Evolutionary conservation across 2,113 vertebrate species (phyloP).

Genomic region (Hepsetus odoe): DNA sequence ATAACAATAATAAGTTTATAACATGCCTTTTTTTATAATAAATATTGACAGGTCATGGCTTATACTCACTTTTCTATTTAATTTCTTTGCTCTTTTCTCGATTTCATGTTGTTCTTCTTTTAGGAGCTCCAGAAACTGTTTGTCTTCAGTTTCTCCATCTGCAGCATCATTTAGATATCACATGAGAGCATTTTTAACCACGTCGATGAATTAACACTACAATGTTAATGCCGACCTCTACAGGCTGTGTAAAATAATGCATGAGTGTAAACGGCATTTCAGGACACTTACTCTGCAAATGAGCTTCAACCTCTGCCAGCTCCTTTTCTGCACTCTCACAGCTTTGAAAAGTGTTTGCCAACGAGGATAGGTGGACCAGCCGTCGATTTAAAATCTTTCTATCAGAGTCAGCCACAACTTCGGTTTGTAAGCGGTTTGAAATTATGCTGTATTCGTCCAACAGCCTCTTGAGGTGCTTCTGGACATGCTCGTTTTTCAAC

Average conservation of each 20-base stretch:
- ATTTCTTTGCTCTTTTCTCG: constrained; percentile 66
- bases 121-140: constrained; percentile 79
- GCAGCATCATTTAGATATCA: constrained; percentile 47
- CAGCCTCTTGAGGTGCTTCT: constrained; percentile 58
- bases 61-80: constrained; percentile 79
- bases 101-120: constrained; percentile 82
- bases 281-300: constrained; percentile 57
- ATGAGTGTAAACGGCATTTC: neutral
- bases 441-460: constrained; percentile 56
- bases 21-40: neutral
- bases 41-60: too few species aligned
- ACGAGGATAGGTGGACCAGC: constrained; percentile 58
- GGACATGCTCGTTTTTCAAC: constrained; percentile 53
- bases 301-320: constrained; percentile 58
- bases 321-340: constrained; percentile 55
- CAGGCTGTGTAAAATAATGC: neutral
- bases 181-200: too few species aligned
- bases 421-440: constrained; percentile 50
- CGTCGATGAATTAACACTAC: neutral
- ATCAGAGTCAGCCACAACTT: constrained; percentile 58
- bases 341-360: constrained; percentile 42
- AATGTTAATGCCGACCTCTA: neutral
- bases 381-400: constrained; percentile 55
- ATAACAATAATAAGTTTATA: neutral
- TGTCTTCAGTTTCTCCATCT: constrained; percentile 79